These are phyloP conservation scores for Cactoblastis cactorum DNA, from an alignment of 2,888 invertebrate species.

Conservation along the genomic window DNA sequence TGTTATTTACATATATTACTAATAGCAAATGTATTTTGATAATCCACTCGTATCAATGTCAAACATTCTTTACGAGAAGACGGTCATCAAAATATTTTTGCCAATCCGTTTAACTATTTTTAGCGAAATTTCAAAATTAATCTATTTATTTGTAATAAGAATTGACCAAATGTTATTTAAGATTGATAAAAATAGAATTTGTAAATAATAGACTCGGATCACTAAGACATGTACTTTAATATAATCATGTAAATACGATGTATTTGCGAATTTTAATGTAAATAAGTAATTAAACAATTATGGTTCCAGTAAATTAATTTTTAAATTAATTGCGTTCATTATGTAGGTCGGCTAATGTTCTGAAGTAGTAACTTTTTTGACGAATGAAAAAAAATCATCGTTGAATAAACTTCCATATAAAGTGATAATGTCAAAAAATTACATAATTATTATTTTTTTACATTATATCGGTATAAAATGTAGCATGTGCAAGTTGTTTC, in stretches of 20 bases:
- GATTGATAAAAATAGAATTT: constrained; percentile 53
- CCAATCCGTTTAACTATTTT: constrained; percentile 33
- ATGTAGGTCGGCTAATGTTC: not conserved
- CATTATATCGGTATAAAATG: too few relatives aligned
- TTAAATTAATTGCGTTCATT: constrained; percentile 52
- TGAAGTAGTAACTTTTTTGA: not conserved
- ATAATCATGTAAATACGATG: constrained; percentile 63
- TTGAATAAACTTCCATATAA: too few relatives aligned
- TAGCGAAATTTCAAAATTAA: constrained; percentile 40
- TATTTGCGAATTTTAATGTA: constrained; percentile 74
- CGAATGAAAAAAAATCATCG: not conserved
- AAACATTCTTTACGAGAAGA: constrained; percentile 7
- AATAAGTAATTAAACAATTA: constrained; percentile 50
- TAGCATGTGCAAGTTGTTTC: too few relatives aligned
- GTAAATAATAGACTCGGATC: constrained; percentile 53
- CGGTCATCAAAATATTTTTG: constrained; percentile 34
- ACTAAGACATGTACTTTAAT: constrained; percentile 53
- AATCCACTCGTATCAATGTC: not conserved
- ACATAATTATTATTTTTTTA: too few relatives aligned
- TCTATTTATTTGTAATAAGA: constrained; percentile 62
- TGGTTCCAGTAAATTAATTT: constrained; percentile 67
- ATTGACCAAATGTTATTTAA: constrained; percentile 76
- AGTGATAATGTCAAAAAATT: too few relatives aligned
- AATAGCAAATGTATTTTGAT: constrained; percentile 33
- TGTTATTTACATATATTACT: constrained; percentile 27